Percentiles rank a stretch among this genome's conserved stretches.
These are phyloP conservation scores for Panonychus citri DNA, from an alignment of 1,140 invertebrate species.

Conservation along the genomic window DNA sequence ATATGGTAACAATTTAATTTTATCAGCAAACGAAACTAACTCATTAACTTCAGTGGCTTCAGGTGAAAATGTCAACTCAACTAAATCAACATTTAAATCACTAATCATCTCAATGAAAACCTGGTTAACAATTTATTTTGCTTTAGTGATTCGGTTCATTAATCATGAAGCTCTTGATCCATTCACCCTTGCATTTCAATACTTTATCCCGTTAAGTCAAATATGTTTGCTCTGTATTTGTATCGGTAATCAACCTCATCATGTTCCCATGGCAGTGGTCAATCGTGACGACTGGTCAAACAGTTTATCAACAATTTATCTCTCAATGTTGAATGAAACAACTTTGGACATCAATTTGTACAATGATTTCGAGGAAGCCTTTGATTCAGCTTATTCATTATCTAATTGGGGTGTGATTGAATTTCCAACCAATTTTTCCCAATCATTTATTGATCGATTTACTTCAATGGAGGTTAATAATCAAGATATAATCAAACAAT, in stretches of 20 bases:
- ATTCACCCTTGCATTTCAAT: background rate
- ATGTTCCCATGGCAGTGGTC: background rate
- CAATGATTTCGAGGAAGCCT: background rate
- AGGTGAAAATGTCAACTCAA: background rate
- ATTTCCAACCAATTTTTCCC: background rate
- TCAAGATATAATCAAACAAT: background rate
- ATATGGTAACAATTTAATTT: background rate
- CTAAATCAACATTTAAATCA: background rate
- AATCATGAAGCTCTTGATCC: background rate
- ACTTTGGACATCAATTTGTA: background rate
- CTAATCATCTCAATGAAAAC: background rate
- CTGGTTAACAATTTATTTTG: background rate
- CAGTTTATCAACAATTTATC: background rate
- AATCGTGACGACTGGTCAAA: background rate
- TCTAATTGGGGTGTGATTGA: background rate
- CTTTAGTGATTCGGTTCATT: background rate
- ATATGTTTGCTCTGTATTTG: background rate
- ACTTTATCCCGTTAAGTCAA: background rate
- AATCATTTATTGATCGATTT: background rate
- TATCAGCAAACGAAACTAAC: background rate
- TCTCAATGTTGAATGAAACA: background rate
- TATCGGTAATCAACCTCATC: background rate
- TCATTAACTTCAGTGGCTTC: background rate
- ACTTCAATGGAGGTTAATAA: background rate
- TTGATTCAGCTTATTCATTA: background rate